Evolutionary conservation across 2,888 invertebrate species (phyloP), one percentile per base, ranked within the genome.

Genomic region (Chironomus tentans): DNA sequence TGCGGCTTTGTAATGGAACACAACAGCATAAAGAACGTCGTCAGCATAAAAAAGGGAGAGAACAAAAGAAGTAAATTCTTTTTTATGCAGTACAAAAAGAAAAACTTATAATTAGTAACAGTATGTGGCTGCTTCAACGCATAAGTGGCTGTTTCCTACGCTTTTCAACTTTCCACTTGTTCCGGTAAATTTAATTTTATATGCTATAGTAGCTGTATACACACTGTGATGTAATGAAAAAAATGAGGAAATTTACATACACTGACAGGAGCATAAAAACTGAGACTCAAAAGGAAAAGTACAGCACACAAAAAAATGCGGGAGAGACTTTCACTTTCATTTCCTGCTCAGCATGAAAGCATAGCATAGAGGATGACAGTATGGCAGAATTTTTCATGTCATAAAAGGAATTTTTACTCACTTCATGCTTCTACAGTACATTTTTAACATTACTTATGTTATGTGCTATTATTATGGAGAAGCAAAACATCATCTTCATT

Each of bases 131-230:
- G 65, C 24, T 65, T 21, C 12, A 56, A 18, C 24, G 18, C 22
- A 65, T 65, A 65, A 65, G 65, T 65, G 21, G 21, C 65, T 65
- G 65, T 65, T 65, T 65, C 65, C 65, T 65, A 21, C 65, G n/a
- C 56, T 56, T 38, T 56, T 56, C 56, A 56, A 56, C 56, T 56
- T 56, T 24, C 21, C 65, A 65, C 65, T 65, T 24, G 65, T 65
- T 65, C 65, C 65, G 65, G 65, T 65, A 65, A 65, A 65, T 65
- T 65, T 21, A 65, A 65, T 65, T 65, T 65, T 65, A 24, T 24
- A 24, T 24, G 21, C 65, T 24, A 21, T 5, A 56, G n/a, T 56
- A 15, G 4, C 4, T 18, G n/a, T n/a, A 56, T 15, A 56, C 15
- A 56, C 56, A 18, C n/a, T 15, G 56, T 18, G 56, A 56, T 15